Percentiles rank a stretch among this genome's conserved stretches.
Evolutionary conservation across 2,888 invertebrate species (phyloP).

Genomic region (Creontiades dilutus): DNA sequence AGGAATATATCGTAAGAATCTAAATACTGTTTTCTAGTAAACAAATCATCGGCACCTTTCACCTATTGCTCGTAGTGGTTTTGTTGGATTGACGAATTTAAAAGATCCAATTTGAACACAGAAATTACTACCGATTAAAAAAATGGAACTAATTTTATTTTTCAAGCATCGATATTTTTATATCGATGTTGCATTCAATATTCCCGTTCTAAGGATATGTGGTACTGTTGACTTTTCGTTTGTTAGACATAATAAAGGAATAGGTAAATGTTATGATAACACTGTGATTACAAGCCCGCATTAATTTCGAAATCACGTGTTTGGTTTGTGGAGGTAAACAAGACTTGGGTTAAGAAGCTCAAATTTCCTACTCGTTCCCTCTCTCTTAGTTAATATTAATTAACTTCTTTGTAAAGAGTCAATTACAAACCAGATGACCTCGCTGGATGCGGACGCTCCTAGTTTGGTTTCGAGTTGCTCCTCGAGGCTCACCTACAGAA

Average conservation of each 20-base stretch:
- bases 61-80: too few relatives aligned
- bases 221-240: too few relatives aligned
- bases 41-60: too few relatives aligned
- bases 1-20: too few relatives aligned
- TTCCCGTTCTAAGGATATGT: too few relatives aligned
- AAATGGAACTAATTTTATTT: too few relatives aligned
- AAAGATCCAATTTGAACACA: too few relatives aligned
- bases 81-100: too few relatives aligned
- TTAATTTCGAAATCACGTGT: not conserved
- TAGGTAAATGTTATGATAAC: not conserved
- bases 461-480: not conserved
- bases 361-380: not conserved
- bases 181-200: too few relatives aligned
- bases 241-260: not conserved
- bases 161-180: too few relatives aligned
- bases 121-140: too few relatives aligned
- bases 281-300: not conserved
- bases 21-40: too few relatives aligned
- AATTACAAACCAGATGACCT: constrained; percentile 31
- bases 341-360: not conserved
- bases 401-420: not conserved
- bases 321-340: not conserved
- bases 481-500: not conserved
- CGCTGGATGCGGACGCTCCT: constrained; percentile 7
- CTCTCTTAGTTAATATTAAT: not conserved